These are phyloP conservation scores for Lepidochitona cinerea DNA, from an alignment of 2,888 invertebrate genomes.

Conservation along the genomic window DNA sequence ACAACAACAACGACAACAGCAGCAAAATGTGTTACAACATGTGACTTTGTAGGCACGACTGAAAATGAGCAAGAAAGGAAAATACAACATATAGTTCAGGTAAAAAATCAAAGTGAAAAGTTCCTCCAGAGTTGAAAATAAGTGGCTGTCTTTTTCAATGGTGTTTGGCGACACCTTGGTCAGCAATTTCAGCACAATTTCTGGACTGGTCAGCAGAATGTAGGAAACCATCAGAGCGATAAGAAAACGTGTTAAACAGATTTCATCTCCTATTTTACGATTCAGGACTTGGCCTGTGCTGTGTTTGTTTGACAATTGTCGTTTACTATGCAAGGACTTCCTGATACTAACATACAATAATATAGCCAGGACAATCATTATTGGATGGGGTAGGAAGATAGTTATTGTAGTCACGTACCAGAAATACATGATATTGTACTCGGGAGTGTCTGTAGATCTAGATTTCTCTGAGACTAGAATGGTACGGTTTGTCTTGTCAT, in stretches of 20 bases:
- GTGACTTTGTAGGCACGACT: constrained; percentile 61
- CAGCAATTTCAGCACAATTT: constrained; percentile 51
- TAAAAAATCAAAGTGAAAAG: constrained; percentile 61
- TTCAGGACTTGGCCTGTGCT: constrained; percentile 51
- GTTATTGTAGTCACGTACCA: constrained; percentile 65
- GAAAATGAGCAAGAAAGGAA: constrained; percentile 49
- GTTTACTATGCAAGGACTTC: constrained; percentile 44
- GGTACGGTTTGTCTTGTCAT: constrained; percentile 41
- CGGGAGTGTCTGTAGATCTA: constrained; percentile 47
- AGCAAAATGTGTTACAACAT: constrained; percentile 53
- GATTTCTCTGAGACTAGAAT: constrained; percentile 48
- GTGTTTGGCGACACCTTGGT: constrained; percentile 40
- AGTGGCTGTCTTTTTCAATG: constrained; percentile 39
- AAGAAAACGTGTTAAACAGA: constrained; percentile 53
- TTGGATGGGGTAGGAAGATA: constrained; percentile 58
- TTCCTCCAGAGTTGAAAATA: constrained; percentile 50
- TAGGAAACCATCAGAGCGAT: constrained; percentile 56
- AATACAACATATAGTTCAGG: constrained; percentile 63
- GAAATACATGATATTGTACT: constrained; percentile 63
- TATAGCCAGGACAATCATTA: constrained; percentile 52
- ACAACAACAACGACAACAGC: constrained; percentile 53
- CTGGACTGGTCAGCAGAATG: constrained; percentile 58
- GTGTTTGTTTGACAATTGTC: constrained; percentile 50
- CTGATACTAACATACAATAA: constrained; percentile 49
- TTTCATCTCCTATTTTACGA: constrained; percentile 57